These are phyloP conservation scores for Drosophila seguyi DNA, from an alignment of 1,140 invertebrate species.

Conservation along the genomic window DNA sequence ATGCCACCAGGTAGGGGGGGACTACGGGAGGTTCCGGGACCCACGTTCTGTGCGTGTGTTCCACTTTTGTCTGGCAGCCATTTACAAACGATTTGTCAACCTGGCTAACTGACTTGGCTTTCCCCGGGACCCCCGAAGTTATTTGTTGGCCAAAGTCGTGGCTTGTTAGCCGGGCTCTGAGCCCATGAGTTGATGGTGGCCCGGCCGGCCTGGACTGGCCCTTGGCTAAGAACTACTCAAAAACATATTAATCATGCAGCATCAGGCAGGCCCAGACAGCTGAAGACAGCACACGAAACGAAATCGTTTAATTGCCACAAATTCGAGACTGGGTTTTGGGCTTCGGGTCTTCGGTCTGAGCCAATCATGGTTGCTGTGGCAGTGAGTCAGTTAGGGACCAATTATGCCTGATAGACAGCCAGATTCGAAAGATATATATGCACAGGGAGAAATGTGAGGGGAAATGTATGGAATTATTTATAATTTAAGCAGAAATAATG, in stretches of 20 bases:
- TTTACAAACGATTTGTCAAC: conserved; percentile 81
- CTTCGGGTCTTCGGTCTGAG: background rate
- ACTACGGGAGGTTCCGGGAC: background rate
- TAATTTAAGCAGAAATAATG: too few species aligned
- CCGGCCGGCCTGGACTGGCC: conserved; percentile 56
- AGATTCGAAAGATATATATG: conserved; percentile 17
- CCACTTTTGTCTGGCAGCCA: conserved; percentile 78
- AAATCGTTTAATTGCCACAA: conserved; percentile 76
- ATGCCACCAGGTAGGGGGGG: conserved; percentile 3
- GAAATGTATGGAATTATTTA: too few species aligned
- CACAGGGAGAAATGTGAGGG: conserved; percentile 1
- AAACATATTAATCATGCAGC: conserved; percentile 79
- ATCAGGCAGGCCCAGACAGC: conserved; percentile 49
- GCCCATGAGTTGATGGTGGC: conserved; percentile 34
- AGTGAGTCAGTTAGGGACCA: conserved; percentile 62
- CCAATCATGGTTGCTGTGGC: conserved; percentile 32
- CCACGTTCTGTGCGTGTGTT: conserved; percentile 70
- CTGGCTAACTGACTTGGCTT: conserved; percentile 32
- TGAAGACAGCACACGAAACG: conserved; percentile 51
- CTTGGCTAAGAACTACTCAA: conserved; percentile 77
- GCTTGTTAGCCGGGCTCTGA: conserved; percentile 39
- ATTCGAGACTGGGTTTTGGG: conserved; percentile 18
- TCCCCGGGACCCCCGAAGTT: conserved; percentile 21
- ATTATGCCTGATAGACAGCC: conserved; percentile 46
- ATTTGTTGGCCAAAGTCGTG: conserved; percentile 38